Base-by-base conservation (phyloP, 2,888 invertebrate species). In the Ophion slaviceki region DNA sequence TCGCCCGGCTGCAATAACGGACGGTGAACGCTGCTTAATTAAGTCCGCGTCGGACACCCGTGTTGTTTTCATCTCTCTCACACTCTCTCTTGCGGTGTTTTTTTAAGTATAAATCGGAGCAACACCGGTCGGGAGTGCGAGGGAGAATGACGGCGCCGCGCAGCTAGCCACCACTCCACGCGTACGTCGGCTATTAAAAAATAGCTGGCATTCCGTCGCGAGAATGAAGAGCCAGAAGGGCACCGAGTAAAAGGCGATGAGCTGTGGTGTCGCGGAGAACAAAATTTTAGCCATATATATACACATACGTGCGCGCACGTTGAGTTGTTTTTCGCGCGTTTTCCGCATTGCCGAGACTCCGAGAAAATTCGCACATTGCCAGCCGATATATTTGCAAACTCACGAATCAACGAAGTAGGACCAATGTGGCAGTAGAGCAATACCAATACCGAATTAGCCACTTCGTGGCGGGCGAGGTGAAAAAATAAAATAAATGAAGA, bases 1-100 rank as follows among this genome's bases (percentile, higher is more conserved):
- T 40, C 24, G 67, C 17, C 17, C 20, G 24, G 32, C 4, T 62
- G 76, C 78, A 85, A 86, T 87, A 90, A 86, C 84, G 74, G 76
- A 75, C 45, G 32, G 80, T 76, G 84, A 87, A 86, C 81, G 87
- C 86, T 68, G 80, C 89, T 90, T 90, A 90, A 90, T 90, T 90
- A 90, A 90, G 88, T 86, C 76, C 72, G 83, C 85, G 75, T 80
- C 64, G 53, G 62, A 36, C 36, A 70, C 36, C 40, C 67, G 36
- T 20, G 53, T 53, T 66, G 32, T 7, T 61, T 40, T 61, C 40
- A 6, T 74, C n/a, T 40, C 17, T 53, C 53, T 53, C 14, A 10
- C 47, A 11, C 5, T 53, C 17, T 17, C 53, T 53, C 53, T 17
- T 14, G 53, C 17, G 53, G 53, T 53, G 53, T 71, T 71, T 24